phyloP scores from a whole-genome alignment of 2,113 vertebrate species.

The Pseudopipra pipra region DNA sequence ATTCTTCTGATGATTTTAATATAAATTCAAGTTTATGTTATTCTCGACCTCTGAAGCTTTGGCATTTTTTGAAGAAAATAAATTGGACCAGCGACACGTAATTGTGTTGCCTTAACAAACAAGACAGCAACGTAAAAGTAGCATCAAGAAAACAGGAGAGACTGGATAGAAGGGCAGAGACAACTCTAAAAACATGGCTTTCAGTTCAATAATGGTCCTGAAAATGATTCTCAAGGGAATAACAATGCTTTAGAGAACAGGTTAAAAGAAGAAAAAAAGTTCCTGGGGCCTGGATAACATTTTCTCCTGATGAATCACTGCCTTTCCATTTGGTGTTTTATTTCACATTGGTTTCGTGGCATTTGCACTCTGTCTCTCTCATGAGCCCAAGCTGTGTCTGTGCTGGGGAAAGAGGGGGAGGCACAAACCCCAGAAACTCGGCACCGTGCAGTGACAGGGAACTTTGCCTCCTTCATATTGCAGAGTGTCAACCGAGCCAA shows the following conservation, averaged over 20 bases:
- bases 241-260: not conserved
- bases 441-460: not conserved
- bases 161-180: not conserved
- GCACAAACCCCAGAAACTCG: not conserved
- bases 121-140: not conserved
- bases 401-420: conserved; percentile 10
- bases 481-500: conserved; percentile 22
- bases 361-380: conserved; percentile 51
- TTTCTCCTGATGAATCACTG: conserved; percentile 74
- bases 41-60: not conserved
- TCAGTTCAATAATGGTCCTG: not conserved
- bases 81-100: not conserved
- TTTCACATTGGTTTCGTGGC: conserved; percentile 71
- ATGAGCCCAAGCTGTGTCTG: conserved; percentile 32
- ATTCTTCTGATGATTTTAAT: not conserved
- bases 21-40: not conserved
- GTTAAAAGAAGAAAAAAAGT: conserved; percentile 41
- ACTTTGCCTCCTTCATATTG: not conserved
- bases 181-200: not conserved
- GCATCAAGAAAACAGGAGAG: not conserved
- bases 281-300: conserved; percentile 67
- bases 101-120: not conserved
- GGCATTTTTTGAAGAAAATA: not conserved
- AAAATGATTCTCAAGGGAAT: conserved; percentile 9
- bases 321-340: conserved; percentile 69